Evolutionary conservation across 2,888 invertebrate species (phyloP), one percentile per base, ranked within the genome.

Genomic region (Pycnomerus fuliginosus): DNA sequence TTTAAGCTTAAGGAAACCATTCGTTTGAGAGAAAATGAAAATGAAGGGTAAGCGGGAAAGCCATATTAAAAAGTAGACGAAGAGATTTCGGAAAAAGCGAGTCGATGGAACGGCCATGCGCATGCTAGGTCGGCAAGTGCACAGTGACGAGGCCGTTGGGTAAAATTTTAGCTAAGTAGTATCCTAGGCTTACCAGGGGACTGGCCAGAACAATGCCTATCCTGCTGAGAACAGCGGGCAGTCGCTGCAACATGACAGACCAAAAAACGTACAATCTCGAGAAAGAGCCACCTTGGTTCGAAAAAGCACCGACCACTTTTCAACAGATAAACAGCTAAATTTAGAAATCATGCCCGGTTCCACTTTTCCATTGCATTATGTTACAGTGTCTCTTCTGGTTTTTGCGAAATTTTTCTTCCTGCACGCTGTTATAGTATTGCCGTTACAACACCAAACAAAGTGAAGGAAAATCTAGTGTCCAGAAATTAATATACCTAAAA

Each of bases 151-250:
- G 50, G 40, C 41, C 49, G 40, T 40, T 38, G 8, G 17, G 45
- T 41, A 31, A 12, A 34, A 33, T 37, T 55, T 58, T 61, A 62
- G 57, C 58, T 53, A 53, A 50, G n/a, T n/a, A 48, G 57, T 59
- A 57, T 53, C 60, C 60, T 65, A 72, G 74, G 78, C 90, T 90
- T 90, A 90, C 90, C 90, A 90, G 83, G 78, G 90, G 90, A 84
- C 88, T 90, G 85, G 90, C 90, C 86, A 90, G 87, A 83, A 90
- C 88, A 79, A 90, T 88, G 85, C 90, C 90, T 85, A 90, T 90
- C 84, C 90, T 86, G 87, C 87, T 90, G 83, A 90, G 87, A 79
- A 90, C 90, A 82, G 90, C 90, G 80, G 90, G 90, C 80, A 90
- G 87, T 80, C 90, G 90, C 90, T 90, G 90, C 77, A 88, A 81